These are phyloP conservation scores for Platysteira castanea DNA, from an alignment of 2,113 vertebrate species.

Conservation along the genomic window DNA sequence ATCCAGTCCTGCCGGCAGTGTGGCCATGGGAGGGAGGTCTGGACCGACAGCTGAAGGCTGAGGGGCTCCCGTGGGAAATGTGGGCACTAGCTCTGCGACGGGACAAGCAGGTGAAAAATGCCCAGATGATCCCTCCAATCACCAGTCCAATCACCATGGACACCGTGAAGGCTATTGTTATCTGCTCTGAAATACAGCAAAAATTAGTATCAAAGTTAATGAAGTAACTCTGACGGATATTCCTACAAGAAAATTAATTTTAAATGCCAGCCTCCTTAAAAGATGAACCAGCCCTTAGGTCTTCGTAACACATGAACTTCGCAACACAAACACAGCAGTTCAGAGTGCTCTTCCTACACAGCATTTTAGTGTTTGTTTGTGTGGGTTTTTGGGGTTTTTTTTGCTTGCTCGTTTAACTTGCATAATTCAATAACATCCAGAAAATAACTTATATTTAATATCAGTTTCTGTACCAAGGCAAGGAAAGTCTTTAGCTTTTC, in stretches of 20 bases:
- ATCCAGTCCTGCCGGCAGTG: slow-evolving; percentile 74
- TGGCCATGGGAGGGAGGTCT: slow-evolving; percentile 64
- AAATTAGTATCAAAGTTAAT: not conserved
- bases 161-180: slow-evolving; percentile 90
- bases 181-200: slow-evolving; percentile 76
- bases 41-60: slow-evolving; percentile 59
- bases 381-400: not conserved
- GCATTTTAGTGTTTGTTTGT: not conserved
- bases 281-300: not conserved
- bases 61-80: slow-evolving; percentile 83
- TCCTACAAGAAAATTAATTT: not conserved
- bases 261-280: not conserved
- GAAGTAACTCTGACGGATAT: not conserved
- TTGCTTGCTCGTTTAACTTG: not conserved
- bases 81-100: slow-evolving; percentile 85
- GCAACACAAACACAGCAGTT: not conserved
- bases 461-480: not conserved
- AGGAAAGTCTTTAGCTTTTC: not conserved
- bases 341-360: not conserved
- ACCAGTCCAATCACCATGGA: slow-evolving; percentile 88
- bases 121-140: slow-evolving; percentile 87
- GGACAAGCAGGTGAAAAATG: slow-evolving; percentile 83
- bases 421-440: not conserved
- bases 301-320: not conserved
- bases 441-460: not conserved